Base-by-base conservation (phyloP, 2,888 invertebrate genomes). In the Bedellia somnulentella region DNA sequence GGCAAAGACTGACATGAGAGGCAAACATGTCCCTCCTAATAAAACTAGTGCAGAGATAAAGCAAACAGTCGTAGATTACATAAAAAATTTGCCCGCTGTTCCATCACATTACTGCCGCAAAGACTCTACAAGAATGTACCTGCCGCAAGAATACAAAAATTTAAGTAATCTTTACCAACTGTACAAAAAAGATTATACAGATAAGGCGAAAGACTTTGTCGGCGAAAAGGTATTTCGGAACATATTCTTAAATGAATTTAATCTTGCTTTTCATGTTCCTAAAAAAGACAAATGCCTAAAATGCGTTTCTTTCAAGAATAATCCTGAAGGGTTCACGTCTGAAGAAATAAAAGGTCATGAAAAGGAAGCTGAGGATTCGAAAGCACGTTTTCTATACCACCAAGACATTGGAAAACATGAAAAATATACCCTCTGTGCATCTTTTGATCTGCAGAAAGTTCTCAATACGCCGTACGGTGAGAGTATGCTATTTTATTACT, bases 371-470 rank as follows among this genome's bases (percentile, higher is more conserved):
- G 16, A 10, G 6, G 24, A 15, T 12, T 3, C 16, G 2, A 14
- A 15, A 24, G 9, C 5, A 4, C 23, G 29, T 13, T 29, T 22
- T n/a, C 6, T 14, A n/a, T 11, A n/a, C 14, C 29, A 29, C 15
- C 21, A 22, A 29, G 11, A 18, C 5, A 8, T 29, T 6, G 4
- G 14, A 13, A 6, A 13, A 13, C 6, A 13, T 12, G 5, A 22
- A n/a, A 21, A 29, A 11, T n/a, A 12, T 14, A 22, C 13, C 9
- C 5, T 30, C 4, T 23, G 21, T 15, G 9, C 12, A n/a, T 12
- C 33, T 33, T 43, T 46, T 31, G 44, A 43, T 27, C 29, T 43
- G n/a, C 42, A 46, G 35, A 44, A 42, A 35, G 43, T 45, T 4
- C 35, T 44, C 22, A 45, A 45, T 30, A 45, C 44, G 11, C 44